Evolutionary conservation across 2,113 vertebrate genomes (phyloP).

Genomic region (Corythornis madagascariensis): DNA sequence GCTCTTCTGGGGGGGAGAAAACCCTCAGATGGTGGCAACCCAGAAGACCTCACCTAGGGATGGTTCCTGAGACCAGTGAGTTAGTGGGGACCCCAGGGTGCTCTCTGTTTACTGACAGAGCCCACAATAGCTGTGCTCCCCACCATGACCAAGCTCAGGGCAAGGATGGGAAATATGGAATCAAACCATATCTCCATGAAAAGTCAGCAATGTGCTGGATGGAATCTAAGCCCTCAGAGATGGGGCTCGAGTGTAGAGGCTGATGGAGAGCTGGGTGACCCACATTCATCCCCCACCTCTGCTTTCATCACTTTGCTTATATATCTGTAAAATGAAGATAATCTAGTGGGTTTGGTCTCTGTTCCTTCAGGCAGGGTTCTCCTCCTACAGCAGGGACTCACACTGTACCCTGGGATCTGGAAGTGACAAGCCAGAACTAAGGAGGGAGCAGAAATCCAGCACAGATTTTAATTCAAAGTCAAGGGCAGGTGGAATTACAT

Average conservation of each 20-base stretch:
- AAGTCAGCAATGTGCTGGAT: background rate
- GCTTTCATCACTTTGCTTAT: background rate
- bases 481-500: background rate
- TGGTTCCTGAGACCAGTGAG: background rate
- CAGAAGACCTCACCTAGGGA: background rate
- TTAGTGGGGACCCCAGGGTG: background rate
- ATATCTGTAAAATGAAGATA: background rate
- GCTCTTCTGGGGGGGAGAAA: background rate
- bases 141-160: background rate
- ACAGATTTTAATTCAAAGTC: background rate
- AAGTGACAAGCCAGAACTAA: background rate
- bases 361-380: background rate
- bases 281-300: background rate
- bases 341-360: background rate
- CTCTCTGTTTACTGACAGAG: background rate
- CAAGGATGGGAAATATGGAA: background rate
- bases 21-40: background rate
- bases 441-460: background rate
- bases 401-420: background rate
- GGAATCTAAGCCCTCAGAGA: background rate
- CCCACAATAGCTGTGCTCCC: background rate
- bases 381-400: background rate
- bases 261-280: background rate
- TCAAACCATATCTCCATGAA: fast-evolving
- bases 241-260: background rate